phyloP scores from a whole-genome alignment of 2,113 vertebrate genomes.

The Propithecus coquereli region DNA sequence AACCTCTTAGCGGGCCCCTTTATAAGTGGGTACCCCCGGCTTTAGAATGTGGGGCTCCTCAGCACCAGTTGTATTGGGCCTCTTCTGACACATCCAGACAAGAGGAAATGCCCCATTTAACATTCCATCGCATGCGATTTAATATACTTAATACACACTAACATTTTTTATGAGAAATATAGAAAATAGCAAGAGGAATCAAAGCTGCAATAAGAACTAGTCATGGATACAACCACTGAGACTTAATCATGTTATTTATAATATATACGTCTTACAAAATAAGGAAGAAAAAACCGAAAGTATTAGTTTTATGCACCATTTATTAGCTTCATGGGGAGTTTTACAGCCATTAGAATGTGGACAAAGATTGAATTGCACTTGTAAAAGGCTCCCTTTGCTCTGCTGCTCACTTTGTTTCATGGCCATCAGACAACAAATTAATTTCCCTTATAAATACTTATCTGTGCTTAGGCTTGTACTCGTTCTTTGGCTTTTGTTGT shows the following conservation, averaged over 20 bases:
- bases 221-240: background rate
- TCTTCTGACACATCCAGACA: background rate
- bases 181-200: background rate
- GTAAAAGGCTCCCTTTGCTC: conserved; percentile 15
- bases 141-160: background rate
- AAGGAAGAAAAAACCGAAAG: background rate
- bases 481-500: conserved; percentile 8
- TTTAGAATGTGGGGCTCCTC: background rate
- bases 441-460: conserved; percentile 23
- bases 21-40: background rate
- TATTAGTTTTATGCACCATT: conserved; percentile 8
- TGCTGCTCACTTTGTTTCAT: background rate
- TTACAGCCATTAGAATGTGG: conserved; percentile 19
- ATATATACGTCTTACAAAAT: background rate
- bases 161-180: background rate
- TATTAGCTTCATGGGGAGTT: conserved; percentile 31
- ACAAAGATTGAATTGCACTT: conserved; percentile 26
- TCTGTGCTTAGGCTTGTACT: background rate
- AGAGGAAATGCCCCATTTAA: background rate
- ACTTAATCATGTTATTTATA: background rate
- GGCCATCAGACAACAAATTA: conserved; percentile 18
- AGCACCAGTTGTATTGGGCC: background rate
- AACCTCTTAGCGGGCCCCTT: background rate
- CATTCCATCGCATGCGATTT: background rate
- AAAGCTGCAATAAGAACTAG: conserved; percentile 35